Conservation (phyloP, 2,113 vertebrate genomes). For the Sclerurus mexicanus region DNA sequence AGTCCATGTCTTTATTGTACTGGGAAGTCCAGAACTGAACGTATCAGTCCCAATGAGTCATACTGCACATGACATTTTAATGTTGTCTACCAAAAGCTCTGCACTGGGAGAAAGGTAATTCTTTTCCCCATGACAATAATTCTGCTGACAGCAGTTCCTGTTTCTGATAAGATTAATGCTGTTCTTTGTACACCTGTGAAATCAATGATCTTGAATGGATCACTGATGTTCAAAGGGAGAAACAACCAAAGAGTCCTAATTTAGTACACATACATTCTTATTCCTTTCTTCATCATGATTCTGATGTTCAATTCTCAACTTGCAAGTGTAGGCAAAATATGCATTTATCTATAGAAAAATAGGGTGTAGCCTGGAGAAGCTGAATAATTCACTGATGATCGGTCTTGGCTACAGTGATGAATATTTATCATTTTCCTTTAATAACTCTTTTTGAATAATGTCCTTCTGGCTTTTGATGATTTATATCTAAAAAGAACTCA, state of each 20-base stretch:
- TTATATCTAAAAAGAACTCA: slow-evolving; percentile 15
- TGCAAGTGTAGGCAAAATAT: slow-evolving; percentile 48
- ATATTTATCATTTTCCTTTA: slow-evolving; percentile 1
- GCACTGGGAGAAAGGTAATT: neutral
- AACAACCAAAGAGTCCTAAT: neutral
- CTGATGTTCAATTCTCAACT: neutral
- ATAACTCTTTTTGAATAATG: neutral
- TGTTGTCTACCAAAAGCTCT: neutral
- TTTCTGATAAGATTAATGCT: neutral
- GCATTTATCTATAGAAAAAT: slow-evolving; percentile 53
- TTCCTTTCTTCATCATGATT: neutral
- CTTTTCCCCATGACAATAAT: neutral
- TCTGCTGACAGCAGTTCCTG: neutral
- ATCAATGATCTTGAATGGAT: neutral
- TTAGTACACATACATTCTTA: neutral
- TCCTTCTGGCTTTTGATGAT: slow-evolving; percentile 26
- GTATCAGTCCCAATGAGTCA: neutral
- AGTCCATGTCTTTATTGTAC: neutral
- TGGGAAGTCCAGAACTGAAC: neutral
- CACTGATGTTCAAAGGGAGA: neutral
- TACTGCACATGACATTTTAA: neutral
- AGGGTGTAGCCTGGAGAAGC: slow-evolving; percentile 42
- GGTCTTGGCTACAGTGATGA: slow-evolving; percentile 22
- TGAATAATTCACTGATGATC: slow-evolving; percentile 53
- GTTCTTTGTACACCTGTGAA: neutral